phyloP scores from a whole-genome alignment of 2,113 vertebrate genomes.

The Cavia porcellus region DNA sequence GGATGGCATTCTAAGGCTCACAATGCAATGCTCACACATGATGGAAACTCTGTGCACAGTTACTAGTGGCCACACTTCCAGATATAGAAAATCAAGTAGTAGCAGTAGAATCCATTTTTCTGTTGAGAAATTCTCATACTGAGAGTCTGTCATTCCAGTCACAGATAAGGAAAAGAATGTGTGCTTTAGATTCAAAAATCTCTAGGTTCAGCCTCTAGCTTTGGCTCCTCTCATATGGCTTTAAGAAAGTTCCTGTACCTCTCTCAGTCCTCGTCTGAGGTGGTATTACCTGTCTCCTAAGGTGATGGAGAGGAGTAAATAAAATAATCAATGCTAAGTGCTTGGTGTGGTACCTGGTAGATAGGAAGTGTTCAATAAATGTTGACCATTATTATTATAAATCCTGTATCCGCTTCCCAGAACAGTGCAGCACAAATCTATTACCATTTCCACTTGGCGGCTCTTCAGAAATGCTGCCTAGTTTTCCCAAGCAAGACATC shows the following conservation, averaged over 20 bases:
- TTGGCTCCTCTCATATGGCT: background rate
- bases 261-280: background rate
- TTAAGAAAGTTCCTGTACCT: slow-evolving; percentile 3
- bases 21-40: background rate
- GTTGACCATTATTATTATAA: slow-evolving; percentile 69
- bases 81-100: background rate
- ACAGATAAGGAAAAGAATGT: background rate
- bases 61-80: background rate
- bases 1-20: background rate
- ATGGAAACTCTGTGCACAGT: background rate
- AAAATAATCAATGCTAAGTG: slow-evolving; percentile 82
- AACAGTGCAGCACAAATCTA: slow-evolving; percentile 57
- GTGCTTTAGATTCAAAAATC: background rate
- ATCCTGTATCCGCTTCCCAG: slow-evolving; percentile 62
- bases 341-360: slow-evolving; percentile 45
- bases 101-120: background rate
- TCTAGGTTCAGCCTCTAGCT: background rate
- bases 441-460: slow-evolving; percentile 69
- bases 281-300: slow-evolving; percentile 55
- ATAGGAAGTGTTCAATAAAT: slow-evolving; percentile 80
- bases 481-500: slow-evolving; percentile 44
- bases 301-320: slow-evolving; percentile 65
- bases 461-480: slow-evolving; percentile 44
- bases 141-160: background rate
- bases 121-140: background rate